Evolutionary conservation across 1,140 invertebrate genomes (phyloP), one percentile per base, ranked within the genome.

Genomic region (Drosophila leontia): DNA sequence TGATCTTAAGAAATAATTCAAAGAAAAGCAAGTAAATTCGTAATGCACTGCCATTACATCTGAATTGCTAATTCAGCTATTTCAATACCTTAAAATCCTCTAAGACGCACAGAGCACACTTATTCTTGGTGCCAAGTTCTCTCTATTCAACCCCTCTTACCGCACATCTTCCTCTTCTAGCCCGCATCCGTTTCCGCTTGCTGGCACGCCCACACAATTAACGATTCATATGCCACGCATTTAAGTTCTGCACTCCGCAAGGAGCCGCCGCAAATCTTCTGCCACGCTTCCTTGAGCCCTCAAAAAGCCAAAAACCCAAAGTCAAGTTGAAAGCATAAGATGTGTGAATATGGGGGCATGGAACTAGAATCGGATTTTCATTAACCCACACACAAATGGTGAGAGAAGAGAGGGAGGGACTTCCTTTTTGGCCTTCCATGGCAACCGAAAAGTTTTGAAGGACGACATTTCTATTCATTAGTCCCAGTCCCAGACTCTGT

Each of bases 381-480:
- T 87, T 87, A 88, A 87, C 77, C 67, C 83, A 63, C 44, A 80
- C 62, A 63, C 57, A 44, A 13, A 61, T 23, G 29, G 34, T n/a
- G 50, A 17, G 44, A 45, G 19, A 62, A 55, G 48, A 55, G 51
- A 11, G 7, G 19, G 55, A 39, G 42, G 76, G 48, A 41, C 58
- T 51, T 19, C 63, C 41, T 67, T 45, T 42, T 37, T 47, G 29
- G 64, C n/a, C 62, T 71, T 67, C 50, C 61, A 79, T 64, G 65
- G 59, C 57, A 79, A 60, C 44, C 83, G 51, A 78, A 88, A 87
- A 87, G 57, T 87, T 87, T 83, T 88, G 77, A 88, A 83, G 80
- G 77, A 80, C 80, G 80, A 88, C 80, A 83, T 87, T 83, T 87
- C 83, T 83, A 87, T 87, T 87, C 83, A 87, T 87, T 87, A 87